Conservation (phyloP, 2,888 invertebrate species). For the Lydus trimaculatus region DNA sequence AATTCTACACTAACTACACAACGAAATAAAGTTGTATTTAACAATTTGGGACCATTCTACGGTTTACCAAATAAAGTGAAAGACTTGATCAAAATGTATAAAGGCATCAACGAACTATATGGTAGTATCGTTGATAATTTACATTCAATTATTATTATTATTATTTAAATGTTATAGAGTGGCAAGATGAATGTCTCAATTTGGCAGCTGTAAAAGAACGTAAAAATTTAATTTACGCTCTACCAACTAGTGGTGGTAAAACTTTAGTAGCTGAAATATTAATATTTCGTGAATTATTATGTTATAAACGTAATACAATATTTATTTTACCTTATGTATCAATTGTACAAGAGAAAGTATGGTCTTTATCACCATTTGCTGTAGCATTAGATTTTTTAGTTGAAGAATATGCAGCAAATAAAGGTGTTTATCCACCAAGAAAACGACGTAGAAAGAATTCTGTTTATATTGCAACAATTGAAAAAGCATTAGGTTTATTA, state of each 20-base stretch:
- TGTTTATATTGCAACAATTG: constrained; percentile 92
- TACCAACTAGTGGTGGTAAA: constrained; percentile 98
- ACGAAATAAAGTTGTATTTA: constrained; percentile 33
- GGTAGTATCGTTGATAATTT: constrained; percentile 64
- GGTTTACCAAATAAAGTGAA: constrained; percentile 78
- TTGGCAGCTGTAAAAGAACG: constrained; percentile 75
- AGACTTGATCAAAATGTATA: constrained; percentile 74
- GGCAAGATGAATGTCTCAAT: constrained; percentile 93
- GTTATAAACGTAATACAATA: constrained; percentile 81
- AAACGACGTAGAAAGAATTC: constrained; percentile 77
- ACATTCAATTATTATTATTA: constrained; percentile 31
- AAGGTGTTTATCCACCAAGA: constrained; percentile 83
- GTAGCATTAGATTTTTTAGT: constrained; percentile 86
- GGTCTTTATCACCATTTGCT: constrained; percentile 85
- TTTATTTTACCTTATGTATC: constrained; percentile 95
- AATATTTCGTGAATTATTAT: constrained; percentile 85
- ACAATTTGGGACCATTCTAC: constrained; percentile 70
- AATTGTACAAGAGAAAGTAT: constrained; percentile 96
- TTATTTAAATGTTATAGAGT: constrained; percentile 76
- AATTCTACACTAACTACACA: constrained; percentile 33
- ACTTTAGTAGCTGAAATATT: constrained; percentile 96
- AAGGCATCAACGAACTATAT: constrained; percentile 83
- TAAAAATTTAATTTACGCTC: constrained; percentile 86
- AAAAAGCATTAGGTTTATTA: constrained; percentile 87
- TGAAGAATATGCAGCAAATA: constrained; percentile 95